A percentile compares a stretch with the other conserved stretches of the same genome.
phyloP scores from a whole-genome alignment of 2,797 vertebrate genomes.

The Chrysocyon brachyurus region DNA sequence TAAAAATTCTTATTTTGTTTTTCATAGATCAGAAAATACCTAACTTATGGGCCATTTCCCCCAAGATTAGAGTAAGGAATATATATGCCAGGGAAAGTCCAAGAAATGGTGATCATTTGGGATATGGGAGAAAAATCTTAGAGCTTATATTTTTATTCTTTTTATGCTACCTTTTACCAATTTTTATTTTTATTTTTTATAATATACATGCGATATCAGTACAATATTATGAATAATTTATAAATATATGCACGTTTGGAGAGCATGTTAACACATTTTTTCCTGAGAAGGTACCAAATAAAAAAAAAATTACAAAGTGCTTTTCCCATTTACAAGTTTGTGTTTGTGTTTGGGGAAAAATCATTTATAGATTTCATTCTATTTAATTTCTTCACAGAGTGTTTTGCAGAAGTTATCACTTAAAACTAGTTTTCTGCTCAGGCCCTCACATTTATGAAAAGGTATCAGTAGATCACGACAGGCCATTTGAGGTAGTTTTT shows the following conservation, averaged over 20 bases:
- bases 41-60: neutral
- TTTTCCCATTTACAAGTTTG: neutral
- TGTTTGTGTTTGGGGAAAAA: neutral
- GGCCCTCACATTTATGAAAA: neutral
- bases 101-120: neutral
- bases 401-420: neutral
- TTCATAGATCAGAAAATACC: neutral
- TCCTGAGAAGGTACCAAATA: neutral
- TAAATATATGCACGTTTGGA: neutral
- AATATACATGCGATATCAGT: neutral
- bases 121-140: neutral
- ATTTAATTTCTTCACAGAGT: neutral
- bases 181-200: slow-evolving; percentile 50
- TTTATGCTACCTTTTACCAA: neutral
- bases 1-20: slow-evolving; percentile 18
- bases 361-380: neutral
- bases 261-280: neutral
- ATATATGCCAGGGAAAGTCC: neutral
- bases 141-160: neutral
- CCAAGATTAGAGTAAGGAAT: neutral
- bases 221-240: slow-evolving; percentile 30
- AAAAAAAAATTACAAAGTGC: neutral
- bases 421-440: slow-evolving; percentile 39
- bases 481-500: neutral
- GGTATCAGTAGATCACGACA: neutral